Conservation (phyloP, 1,140 invertebrate genomes). For the Drosophila watanabei region DNA sequence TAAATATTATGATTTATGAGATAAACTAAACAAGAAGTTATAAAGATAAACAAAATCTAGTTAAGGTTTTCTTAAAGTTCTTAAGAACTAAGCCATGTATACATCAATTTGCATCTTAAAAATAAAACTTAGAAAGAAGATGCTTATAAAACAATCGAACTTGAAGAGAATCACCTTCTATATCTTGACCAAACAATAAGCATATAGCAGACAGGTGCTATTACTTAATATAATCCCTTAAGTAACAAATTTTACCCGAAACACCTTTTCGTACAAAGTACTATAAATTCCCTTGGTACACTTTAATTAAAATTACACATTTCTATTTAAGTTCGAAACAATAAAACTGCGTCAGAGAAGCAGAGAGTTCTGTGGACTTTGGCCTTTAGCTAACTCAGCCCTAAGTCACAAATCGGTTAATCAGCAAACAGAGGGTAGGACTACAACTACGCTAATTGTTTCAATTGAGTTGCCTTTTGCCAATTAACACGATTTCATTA, state of each 20-base stretch:
- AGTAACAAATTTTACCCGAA: background rate
- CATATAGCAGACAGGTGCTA: no score
- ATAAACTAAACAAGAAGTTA: background rate
- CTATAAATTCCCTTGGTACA: background rate
- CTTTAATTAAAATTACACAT: constrained; percentile 5
- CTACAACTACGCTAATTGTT: constrained; percentile 13
- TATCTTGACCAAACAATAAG: no score
- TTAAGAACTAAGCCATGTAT: no score
- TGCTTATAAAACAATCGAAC: no score
- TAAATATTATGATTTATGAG: background rate
- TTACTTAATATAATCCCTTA: no score
- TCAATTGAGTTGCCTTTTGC: constrained; percentile 7
- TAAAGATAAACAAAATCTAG: background rate
- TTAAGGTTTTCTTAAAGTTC: background rate
- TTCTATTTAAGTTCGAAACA: background rate
- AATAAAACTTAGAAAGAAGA: background rate
- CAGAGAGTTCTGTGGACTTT: background rate
- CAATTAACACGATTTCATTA: constrained; percentile 29
- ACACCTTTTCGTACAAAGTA: background rate
- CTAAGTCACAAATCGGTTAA: background rate
- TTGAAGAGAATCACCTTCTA: background rate
- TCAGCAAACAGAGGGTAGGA: background rate
- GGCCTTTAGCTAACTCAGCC: background rate
- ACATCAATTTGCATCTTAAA: background rate
- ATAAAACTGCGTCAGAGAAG: constrained; percentile 1